Evolutionary conservation across 35 echinoderm and acorn worm genomes (phyloP).

Genomic region (Stichopus chloronotus): DNA sequence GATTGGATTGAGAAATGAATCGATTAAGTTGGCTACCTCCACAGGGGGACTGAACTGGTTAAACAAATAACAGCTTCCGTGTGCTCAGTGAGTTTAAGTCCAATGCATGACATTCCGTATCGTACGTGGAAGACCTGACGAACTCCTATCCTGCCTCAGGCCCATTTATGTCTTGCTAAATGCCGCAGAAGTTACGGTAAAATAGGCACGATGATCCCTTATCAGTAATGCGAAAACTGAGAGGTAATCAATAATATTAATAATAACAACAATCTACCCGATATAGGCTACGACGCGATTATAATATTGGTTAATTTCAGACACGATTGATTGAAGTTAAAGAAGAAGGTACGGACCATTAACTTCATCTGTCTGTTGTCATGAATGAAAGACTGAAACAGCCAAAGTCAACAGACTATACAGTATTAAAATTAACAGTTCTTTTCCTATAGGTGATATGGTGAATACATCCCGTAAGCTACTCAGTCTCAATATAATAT

Average conservation of each 20-base stretch:
- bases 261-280: background rate
- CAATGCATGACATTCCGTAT: constrained; percentile 9
- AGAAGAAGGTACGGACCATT: background rate
- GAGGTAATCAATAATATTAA: background rate
- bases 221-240: constrained; percentile 1
- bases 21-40: constrained; percentile 20
- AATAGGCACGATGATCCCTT: background rate
- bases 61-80: constrained; percentile 53
- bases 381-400: too few species aligned
- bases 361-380: background rate
- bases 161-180: constrained; percentile 6
- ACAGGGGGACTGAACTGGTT: constrained; percentile 26
- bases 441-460: too few species aligned
- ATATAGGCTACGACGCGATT: background rate
- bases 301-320: constrained; percentile 1
- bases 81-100: background rate
- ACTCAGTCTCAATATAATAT: too few species aligned
- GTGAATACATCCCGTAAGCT: too few species aligned
- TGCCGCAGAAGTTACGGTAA: background rate
- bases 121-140: background rate
- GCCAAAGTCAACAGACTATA: too few species aligned
- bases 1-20: constrained; percentile 8
- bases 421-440: too few species aligned
- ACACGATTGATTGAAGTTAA: background rate
- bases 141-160: background rate